Evolutionary conservation across 2,888 invertebrate species (phyloP).

Genomic region (Ennomos fuscantarius): DNA sequence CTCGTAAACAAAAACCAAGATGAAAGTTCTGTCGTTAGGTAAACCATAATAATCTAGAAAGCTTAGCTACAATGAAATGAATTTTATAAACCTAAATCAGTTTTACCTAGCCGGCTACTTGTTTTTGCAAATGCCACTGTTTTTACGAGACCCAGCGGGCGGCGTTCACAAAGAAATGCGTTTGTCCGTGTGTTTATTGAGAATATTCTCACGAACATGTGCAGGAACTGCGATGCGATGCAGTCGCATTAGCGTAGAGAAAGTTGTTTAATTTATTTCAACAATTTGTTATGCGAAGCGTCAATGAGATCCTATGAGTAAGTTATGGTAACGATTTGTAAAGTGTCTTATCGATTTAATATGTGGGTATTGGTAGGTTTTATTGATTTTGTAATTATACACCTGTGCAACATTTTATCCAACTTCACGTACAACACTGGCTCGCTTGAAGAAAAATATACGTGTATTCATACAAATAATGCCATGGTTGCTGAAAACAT

Average conservation of each 20-base stretch:
- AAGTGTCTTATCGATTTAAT: slow-evolving; percentile 29
- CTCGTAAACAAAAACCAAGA: too few species aligned
- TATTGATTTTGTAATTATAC: slow-evolving; percentile 12
- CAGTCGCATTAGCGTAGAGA: slow-evolving; percentile 49
- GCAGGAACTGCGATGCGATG: slow-evolving; percentile 52
- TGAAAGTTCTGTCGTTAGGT: too few species aligned
- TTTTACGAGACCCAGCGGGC: slow-evolving; percentile 43
- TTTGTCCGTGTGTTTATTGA: slow-evolving; percentile 62
- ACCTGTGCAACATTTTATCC: too few species aligned
- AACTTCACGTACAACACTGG: not conserved
- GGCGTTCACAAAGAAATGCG: slow-evolving; percentile 67
- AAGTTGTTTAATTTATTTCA: slow-evolving; percentile 51
- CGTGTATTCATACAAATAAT: too few species aligned
- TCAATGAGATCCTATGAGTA: slow-evolving; percentile 37
- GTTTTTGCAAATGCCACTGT: slow-evolving; percentile 26
- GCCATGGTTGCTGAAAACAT: too few species aligned
- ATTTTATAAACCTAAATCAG: slow-evolving; percentile 4
- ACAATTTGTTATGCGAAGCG: slow-evolving; percentile 35
- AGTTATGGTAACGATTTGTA: slow-evolving; percentile 39
- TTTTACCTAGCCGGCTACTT: slow-evolving; percentile 16
- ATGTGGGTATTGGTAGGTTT: not conserved
- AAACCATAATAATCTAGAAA: too few species aligned
- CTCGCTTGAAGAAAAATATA: too few species aligned
- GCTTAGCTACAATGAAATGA: too few species aligned
- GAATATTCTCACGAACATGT: slow-evolving; percentile 76